A percentile compares a stretch with the other conserved stretches of the same genome.
These are phyloP conservation scores for Bombus difficillimus DNA, from an alignment of 1,140 invertebrate species.

Conservation along the genomic window DNA sequence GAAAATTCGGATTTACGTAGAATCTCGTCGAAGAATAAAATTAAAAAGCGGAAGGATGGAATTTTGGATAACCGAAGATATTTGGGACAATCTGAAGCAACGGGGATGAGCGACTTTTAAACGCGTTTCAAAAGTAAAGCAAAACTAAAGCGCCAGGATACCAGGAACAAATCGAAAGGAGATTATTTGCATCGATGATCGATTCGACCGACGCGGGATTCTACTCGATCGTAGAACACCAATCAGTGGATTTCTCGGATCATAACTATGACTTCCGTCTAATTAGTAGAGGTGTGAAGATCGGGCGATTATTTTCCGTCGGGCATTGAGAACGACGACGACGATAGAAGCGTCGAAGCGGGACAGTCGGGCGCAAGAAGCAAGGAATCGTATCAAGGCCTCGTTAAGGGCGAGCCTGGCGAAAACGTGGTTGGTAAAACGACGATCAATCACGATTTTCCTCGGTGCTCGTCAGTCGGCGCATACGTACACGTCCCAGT, in stretches of 20 bases:
- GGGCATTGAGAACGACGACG: not conserved
- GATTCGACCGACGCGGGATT: not conserved
- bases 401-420: slow-evolving; percentile 46
- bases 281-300: not conserved
- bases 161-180: not conserved
- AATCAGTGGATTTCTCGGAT: not conserved
- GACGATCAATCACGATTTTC: slow-evolving; percentile 69
- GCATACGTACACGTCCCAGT: slow-evolving; percentile 45
- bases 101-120: no score
- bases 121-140: no score
- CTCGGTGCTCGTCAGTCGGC: slow-evolving; percentile 30
- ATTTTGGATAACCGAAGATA: not conserved
- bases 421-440: slow-evolving; percentile 44
- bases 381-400: slow-evolving; percentile 49
- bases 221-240: not conserved
- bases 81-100: no score
- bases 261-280: not conserved
- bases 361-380: not conserved
- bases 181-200: not conserved
- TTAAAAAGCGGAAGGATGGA: not conserved
- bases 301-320: slow-evolving; percentile 36
- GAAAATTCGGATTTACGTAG: not conserved
- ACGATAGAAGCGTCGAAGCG: not conserved
- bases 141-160: not conserved
- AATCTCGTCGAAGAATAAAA: not conserved